phyloP scores from a whole-genome alignment of 2,888 invertebrate species.

The Diachrysia chrysitis region DNA sequence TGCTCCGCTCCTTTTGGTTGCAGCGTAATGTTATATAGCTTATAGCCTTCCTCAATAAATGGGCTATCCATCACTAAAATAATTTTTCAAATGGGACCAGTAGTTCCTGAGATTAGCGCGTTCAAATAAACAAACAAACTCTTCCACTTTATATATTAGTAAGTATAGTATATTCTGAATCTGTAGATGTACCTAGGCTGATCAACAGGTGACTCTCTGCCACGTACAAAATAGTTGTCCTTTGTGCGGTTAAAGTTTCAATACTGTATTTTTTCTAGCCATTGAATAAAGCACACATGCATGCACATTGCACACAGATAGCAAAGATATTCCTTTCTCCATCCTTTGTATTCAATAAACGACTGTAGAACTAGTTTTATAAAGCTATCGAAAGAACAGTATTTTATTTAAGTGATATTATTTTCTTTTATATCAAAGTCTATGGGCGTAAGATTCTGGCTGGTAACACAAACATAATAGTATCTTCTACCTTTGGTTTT shows the following conservation, averaged over 20 bases:
- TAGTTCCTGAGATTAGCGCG: too few species aligned
- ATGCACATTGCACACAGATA: slow-evolving; percentile 17
- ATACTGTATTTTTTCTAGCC: slow-evolving; percentile 20
- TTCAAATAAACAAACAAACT: too few species aligned
- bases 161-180: too few species aligned
- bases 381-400: slow-evolving; percentile 10
- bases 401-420: not conserved
- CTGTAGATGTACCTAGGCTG: slow-evolving; percentile 5
- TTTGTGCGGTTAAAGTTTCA: slow-evolving; percentile 21
- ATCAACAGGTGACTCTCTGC: slow-evolving; percentile 36
- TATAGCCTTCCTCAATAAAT: too few species aligned
- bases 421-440: not conserved
- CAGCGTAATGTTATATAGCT: too few species aligned
- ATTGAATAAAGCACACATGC: slow-evolving; percentile 37
- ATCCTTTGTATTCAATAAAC: slow-evolving; percentile 26
- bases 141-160: too few species aligned
- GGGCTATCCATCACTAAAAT: too few species aligned
- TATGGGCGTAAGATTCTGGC: too few species aligned
- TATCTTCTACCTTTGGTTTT: too few species aligned
- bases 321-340: slow-evolving; percentile 15
- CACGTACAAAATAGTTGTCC: slow-evolving; percentile 13
- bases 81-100: too few species aligned
- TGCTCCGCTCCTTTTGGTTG: too few species aligned
- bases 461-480: too few species aligned
- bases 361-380: slow-evolving; percentile 8